Percentiles rank a stretch among this genome's conserved stretches.
These are phyloP conservation scores for Brotogeris chrysoptera DNA, from an alignment of 2,797 vertebrate genomes.

Conservation along the genomic window DNA sequence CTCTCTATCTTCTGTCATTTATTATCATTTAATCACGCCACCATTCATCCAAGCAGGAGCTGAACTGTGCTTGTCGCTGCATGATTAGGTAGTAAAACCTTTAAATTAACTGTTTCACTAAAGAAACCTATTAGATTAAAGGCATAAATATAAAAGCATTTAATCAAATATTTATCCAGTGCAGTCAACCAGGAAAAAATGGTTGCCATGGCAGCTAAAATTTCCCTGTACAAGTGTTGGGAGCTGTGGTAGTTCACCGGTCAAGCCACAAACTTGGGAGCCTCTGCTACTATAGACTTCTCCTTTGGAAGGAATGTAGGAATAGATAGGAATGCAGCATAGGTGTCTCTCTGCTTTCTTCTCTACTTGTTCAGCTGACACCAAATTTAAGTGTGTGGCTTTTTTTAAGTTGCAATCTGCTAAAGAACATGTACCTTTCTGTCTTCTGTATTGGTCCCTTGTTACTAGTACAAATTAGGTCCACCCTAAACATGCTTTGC, in stretches of 20 bases:
- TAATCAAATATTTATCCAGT: background rate
- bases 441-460: background rate
- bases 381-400: background rate
- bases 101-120: slow-evolving; percentile 7
- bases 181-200: background rate
- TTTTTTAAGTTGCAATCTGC: background rate
- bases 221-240: background rate
- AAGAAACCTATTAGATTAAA: background rate
- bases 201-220: slow-evolving; percentile 29
- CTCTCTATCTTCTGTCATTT: background rate
- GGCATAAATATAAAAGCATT: background rate
- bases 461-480: background rate
- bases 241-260: background rate
- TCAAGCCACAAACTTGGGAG: background rate
- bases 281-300: background rate
- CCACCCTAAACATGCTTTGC: background rate
- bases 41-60: background rate
- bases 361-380: background rate
- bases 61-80: background rate
- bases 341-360: background rate
- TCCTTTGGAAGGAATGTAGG: background rate
- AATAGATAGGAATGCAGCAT: background rate
- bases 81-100: background rate
- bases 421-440: background rate
- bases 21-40: background rate